These are phyloP conservation scores for Helogale parvula DNA, from an alignment of 2,113 vertebrate genomes.

Conservation along the genomic window DNA sequence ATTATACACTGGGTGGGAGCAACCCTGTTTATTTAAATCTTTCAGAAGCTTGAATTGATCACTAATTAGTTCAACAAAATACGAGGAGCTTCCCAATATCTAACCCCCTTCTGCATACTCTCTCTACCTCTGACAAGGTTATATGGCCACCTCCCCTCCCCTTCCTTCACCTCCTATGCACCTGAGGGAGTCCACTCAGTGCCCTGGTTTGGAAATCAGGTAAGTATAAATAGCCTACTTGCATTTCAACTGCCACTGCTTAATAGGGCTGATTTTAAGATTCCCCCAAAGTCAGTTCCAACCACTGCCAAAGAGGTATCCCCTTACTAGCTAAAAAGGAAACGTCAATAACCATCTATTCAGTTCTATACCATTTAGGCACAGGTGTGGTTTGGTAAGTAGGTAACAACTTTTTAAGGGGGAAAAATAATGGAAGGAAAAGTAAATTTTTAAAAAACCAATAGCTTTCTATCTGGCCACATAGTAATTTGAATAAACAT, in stretches of 20 bases:
- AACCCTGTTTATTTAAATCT: neutral
- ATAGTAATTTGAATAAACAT: neutral
- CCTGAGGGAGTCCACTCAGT: neutral
- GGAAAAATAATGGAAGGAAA: neutral
- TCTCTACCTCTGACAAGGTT: neutral
- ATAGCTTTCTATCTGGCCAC: neutral
- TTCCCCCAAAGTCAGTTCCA: neutral
- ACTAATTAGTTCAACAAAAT: neutral
- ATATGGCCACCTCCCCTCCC: neutral
- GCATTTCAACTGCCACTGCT: neutral
- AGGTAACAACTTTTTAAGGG: neutral
- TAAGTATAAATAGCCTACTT: neutral
- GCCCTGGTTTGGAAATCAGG: neutral
- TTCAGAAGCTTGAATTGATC: neutral
- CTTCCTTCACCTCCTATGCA: neutral
- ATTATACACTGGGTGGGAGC: neutral
- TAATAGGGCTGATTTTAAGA: neutral
- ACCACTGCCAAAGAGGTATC: neutral
- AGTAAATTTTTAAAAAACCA: neutral
- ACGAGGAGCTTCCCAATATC: neutral
- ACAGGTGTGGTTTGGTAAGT: neutral
- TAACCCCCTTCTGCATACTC: neutral
- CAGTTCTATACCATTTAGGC: neutral
- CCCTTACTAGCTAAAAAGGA: neutral
- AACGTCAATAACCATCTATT: neutral